phyloP scores from a whole-genome alignment of 1,140 invertebrate species.

The Meloidogyne hapla region DNA sequence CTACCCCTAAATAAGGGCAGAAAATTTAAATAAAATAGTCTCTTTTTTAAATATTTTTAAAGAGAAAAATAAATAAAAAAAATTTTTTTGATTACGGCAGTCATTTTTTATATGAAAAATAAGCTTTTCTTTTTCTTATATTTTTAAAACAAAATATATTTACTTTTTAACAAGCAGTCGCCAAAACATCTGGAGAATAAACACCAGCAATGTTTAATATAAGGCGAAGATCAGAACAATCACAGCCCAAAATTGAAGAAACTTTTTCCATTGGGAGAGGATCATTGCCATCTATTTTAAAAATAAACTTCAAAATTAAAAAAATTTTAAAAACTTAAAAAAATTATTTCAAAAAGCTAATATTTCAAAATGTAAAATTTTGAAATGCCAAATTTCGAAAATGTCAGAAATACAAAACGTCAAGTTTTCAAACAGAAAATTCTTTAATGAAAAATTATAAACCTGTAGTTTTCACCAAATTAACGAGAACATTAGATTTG shows the following conservation, averaged over 20 bases:
- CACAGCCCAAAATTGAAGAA: constrained; percentile 47
- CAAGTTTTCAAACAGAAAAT: no score
- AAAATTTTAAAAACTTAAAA: not conserved
- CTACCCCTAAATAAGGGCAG: no score
- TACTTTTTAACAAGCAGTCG: constrained; percentile 32
- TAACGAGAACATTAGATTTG: constrained; percentile 34
- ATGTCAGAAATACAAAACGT: no score
- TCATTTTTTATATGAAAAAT: not conserved
- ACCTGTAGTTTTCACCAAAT: constrained; percentile 33
- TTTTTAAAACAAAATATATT: not conserved
- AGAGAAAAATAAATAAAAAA: no score
- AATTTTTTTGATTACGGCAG: no score
- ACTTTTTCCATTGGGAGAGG: constrained; percentile 44
- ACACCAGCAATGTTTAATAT: constrained; percentile 57
- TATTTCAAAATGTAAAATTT: not conserved
- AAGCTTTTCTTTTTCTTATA: not conserved
- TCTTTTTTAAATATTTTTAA: no score
- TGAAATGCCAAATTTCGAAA: no score
- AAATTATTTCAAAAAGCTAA: no score
- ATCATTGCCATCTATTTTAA: not conserved
- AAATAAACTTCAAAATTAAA: constrained; percentile 23
- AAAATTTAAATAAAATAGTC: no score
- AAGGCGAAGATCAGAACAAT: constrained; percentile 55
- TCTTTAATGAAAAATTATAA: no score
- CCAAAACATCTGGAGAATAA: constrained; percentile 48